phyloP scores from a whole-genome alignment of 2,888 invertebrate genomes.

The Tetragnatha montana region DNA sequence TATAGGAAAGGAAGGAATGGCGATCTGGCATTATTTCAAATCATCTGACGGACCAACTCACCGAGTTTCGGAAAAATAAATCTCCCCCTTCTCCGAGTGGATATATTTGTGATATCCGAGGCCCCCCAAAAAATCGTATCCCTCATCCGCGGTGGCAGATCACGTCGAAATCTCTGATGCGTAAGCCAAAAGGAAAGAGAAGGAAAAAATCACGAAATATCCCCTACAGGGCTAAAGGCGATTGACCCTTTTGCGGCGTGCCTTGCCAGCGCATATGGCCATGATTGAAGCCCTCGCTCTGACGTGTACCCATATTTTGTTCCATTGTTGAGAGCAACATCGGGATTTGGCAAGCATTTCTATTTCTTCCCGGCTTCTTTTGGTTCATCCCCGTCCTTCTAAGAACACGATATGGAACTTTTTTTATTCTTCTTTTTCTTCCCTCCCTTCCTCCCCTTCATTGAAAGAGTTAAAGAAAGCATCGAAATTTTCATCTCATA shows the following conservation, averaged over 20 bases:
- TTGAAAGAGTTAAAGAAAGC: slow-evolving; percentile 68
- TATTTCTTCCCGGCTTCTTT: slow-evolving; percentile 54
- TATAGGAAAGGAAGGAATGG: background rate
- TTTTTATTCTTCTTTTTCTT: slow-evolving; percentile 19
- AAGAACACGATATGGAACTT: slow-evolving; percentile 62
- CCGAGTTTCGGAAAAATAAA: slow-evolving; percentile 18
- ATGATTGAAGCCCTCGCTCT: slow-evolving; percentile 64
- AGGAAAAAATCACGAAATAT: slow-evolving; percentile 51
- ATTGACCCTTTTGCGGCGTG: slow-evolving; percentile 70
- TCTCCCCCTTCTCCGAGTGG: slow-evolving; percentile 40
- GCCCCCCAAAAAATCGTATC: slow-evolving; percentile 32
- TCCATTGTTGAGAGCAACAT: slow-evolving; percentile 69
- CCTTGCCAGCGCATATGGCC: slow-evolving; percentile 64
- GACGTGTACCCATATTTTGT: slow-evolving; percentile 70
- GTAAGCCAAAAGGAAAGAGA: slow-evolving; percentile 48
- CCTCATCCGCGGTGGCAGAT: slow-evolving; percentile 60
- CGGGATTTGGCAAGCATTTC: slow-evolving; percentile 70
- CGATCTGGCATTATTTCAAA: slow-evolving; percentile 3
- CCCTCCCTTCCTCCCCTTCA: slow-evolving; percentile 8
- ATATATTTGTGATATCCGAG: slow-evolving; percentile 65
- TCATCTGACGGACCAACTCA: slow-evolving; percentile 31
- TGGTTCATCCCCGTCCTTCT: slow-evolving; percentile 34
- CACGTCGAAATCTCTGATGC: slow-evolving; percentile 64
- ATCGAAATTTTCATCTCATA: slow-evolving; percentile 71
- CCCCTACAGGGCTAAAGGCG: slow-evolving; percentile 59